Percentiles rank a stretch among this genome's conserved stretches.
Conservation (phyloP, 2,888 invertebrate species). For the Tetheella fluctuosa region DNA sequence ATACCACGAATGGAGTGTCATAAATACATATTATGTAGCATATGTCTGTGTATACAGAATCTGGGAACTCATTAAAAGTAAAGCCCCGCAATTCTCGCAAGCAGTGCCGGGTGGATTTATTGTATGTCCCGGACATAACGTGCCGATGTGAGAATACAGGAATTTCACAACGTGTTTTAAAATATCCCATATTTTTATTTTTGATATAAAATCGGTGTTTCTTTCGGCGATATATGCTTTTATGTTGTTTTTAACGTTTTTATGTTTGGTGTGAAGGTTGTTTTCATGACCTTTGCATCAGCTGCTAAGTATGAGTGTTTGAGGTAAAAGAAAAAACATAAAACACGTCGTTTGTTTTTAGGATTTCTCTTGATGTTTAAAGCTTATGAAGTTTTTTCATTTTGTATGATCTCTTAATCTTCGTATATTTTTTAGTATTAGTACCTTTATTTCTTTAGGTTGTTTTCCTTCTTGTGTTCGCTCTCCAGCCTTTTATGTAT, state of each 20-base stretch:
- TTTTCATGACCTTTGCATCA: neutral
- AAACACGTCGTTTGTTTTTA: neutral
- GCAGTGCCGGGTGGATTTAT: conserved; percentile 42
- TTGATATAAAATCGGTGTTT: neutral
- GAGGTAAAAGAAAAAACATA: neutral
- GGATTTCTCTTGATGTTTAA: neutral
- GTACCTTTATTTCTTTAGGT: too few species aligned
- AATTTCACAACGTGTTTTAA: neutral
- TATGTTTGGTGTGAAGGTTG: neutral
- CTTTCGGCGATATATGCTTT: neutral
- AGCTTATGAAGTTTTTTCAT: too few species aligned
- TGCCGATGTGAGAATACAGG: conserved; percentile 21
- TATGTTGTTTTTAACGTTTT: neutral
- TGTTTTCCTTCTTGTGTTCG: too few species aligned
- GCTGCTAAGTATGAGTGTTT: neutral
- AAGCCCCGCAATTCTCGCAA: conserved; percentile 35
- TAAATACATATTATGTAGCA: conserved; percentile 16
- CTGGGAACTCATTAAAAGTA: conserved; percentile 50
- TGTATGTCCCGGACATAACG: conserved; percentile 33
- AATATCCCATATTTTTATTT: neutral
- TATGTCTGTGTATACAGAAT: conserved; percentile 25
- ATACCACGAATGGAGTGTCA: conserved; percentile 7
- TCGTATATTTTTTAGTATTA: too few species aligned
- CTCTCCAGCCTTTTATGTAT: too few species aligned
- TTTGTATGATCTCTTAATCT: too few species aligned